Percentiles rank a stretch among this genome's conserved stretches.
phyloP scores from a whole-genome alignment of 2,797 vertebrate genomes.

The Gymnoscopelus microlampas region DNA sequence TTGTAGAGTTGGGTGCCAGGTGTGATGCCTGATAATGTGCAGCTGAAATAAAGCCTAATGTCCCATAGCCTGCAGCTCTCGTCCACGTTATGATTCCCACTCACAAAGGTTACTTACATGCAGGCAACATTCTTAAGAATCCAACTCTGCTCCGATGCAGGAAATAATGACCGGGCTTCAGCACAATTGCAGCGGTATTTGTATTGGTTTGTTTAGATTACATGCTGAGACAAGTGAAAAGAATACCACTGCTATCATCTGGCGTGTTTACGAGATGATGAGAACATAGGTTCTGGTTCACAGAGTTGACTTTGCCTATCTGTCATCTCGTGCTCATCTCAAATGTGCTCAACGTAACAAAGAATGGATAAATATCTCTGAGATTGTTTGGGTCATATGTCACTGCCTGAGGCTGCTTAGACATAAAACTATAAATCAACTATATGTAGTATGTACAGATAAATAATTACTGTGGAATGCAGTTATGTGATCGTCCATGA shows the following conservation, averaged over 20 bases:
- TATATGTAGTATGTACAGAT: neutral
- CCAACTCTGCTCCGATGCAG: constrained; percentile 69
- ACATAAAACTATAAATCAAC: constrained; percentile 9
- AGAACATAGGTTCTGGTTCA: constrained; percentile 29
- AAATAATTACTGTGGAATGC: neutral
- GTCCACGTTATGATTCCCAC: constrained; percentile 70
- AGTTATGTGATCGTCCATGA: constrained; percentile 6
- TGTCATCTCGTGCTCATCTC: constrained; percentile 21
- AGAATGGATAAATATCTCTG: constrained; percentile 4
- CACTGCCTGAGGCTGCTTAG: constrained; percentile 3
- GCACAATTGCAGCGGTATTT: constrained; percentile 62
- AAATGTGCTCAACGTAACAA: constrained; percentile 24
- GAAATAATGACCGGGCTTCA: constrained; percentile 73
- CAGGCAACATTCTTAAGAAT: constrained; percentile 76
- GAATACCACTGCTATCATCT: constrained; percentile 48
- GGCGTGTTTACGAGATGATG: constrained; percentile 37
- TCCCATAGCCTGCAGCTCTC: constrained; percentile 54
- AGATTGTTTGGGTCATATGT: neutral
- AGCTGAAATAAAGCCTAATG: constrained; percentile 59
- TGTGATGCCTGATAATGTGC: constrained; percentile 61
- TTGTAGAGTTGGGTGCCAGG: constrained; percentile 56
- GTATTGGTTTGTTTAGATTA: constrained; percentile 67
- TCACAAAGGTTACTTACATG: constrained; percentile 63
- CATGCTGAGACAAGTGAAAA: constrained; percentile 60
- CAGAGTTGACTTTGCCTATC: constrained; percentile 9